Percentiles rank a stretch among this genome's conserved stretches.
Evolutionary conservation across 1,140 invertebrate species (phyloP).

Genomic region (Coelopa frigida): DNA sequence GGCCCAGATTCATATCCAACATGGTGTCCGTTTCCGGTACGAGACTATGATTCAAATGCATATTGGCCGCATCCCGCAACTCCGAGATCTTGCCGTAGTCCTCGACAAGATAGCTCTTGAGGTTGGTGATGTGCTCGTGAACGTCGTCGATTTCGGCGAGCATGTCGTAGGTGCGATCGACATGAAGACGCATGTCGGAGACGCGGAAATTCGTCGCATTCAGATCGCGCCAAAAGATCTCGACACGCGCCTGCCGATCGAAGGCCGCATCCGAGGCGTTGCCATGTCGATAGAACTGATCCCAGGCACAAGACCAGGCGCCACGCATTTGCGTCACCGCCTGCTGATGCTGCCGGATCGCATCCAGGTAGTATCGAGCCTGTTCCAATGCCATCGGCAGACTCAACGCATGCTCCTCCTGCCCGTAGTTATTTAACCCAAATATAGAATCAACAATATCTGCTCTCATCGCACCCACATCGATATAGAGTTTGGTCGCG

Average conservation of each 20-base stretch:
- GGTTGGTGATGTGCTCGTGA: conserved; percentile 41
- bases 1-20: conserved; percentile 13
- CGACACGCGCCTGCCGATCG: conserved; percentile 39
- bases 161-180: conserved; percentile 43
- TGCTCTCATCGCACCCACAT: conserved; percentile 16
- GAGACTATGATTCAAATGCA: conserved; percentile 25
- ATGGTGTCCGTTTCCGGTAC: conserved; percentile 22
- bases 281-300: conserved; percentile 30
- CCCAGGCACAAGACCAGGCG: conserved; percentile 31
- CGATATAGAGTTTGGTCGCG: conserved; percentile 16
- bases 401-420: conserved; percentile 32
- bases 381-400: conserved; percentile 35
- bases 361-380: conserved; percentile 33
- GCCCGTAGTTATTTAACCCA: conserved; percentile 30
- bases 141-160: conserved; percentile 45
- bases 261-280: conserved; percentile 36
- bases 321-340: conserved; percentile 26
- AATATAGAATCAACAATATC: conserved; percentile 26
- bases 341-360: conserved; percentile 29
- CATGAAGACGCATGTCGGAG: conserved; percentile 30
- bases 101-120: conserved; percentile 28
- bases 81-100: conserved; percentile 25
- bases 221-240: conserved; percentile 35
- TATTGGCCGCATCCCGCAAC: conserved; percentile 14
- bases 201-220: conserved; percentile 35